Evolutionary conservation across 2,113 vertebrate genomes (phyloP).

Genomic region (Laticauda laticaudata): DNA sequence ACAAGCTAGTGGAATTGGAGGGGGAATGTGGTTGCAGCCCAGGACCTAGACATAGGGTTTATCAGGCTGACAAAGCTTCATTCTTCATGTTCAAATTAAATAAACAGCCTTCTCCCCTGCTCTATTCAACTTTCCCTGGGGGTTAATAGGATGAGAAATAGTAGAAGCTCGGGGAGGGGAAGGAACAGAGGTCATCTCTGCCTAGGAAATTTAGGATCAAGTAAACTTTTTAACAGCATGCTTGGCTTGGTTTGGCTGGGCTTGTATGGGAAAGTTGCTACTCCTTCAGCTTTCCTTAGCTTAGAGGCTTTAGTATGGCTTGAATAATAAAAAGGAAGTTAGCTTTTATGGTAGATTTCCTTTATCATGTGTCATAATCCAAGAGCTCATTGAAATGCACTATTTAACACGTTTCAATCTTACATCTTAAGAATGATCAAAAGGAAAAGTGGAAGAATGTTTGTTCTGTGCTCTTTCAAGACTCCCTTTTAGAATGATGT

Average conservation of each 20-base stretch:
- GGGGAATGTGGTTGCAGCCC: neutral
- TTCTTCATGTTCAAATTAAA: slow-evolving; percentile 28
- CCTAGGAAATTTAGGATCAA: neutral
- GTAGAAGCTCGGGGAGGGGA: neutral
- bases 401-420: neutral
- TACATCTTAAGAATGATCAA: neutral
- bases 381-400: neutral
- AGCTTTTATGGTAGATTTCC: neutral
- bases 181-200: neutral
- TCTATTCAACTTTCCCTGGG: neutral
- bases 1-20: neutral
- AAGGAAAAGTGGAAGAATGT: neutral
- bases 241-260: neutral
- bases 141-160: neutral
- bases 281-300: neutral
- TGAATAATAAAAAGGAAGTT: slow-evolving; percentile 11
- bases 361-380: slow-evolving; percentile 1
- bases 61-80: slow-evolving; percentile 13
- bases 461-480: too few species aligned
- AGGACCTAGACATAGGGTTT: neutral
- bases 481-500: neutral
- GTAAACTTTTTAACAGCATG: neutral
- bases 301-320: neutral
- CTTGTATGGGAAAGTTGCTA: neutral
- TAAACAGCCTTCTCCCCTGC: neutral